phyloP scores from a whole-genome alignment of 2,888 invertebrate genomes.

The Acheta domesticus region DNA sequence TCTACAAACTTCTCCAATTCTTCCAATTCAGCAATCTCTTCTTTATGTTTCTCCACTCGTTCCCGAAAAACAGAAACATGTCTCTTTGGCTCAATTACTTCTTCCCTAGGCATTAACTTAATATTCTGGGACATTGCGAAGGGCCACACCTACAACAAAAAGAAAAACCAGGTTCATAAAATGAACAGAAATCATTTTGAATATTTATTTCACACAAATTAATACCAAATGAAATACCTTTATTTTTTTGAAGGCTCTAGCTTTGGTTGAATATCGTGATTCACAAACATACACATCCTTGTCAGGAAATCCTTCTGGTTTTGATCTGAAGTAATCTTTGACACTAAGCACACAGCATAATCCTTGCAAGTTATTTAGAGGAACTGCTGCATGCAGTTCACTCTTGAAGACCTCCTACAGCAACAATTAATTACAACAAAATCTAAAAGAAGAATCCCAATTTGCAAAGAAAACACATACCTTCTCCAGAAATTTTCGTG shows the following conservation, averaged over 20 bases:
- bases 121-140: conserved; percentile 64
- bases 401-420: conserved; percentile 87
- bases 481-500: conserved; percentile 91
- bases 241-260: conserved; percentile 89
- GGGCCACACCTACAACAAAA: conserved; percentile 48
- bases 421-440: neutral
- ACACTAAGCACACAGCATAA: conserved; percentile 92
- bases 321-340: conserved; percentile 87
- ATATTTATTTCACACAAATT: too few species aligned
- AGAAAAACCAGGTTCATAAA: conserved; percentile 11
- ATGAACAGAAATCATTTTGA: neutral
- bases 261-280: conserved; percentile 83
- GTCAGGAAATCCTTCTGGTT: conserved; percentile 81
- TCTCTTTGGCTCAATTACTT: conserved; percentile 76
- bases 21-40: conserved; percentile 80
- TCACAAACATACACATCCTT: conserved; percentile 97
- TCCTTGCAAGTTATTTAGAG: conserved; percentile 79
- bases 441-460: neutral
- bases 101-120: conserved; percentile 64
- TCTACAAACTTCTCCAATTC: conserved; percentile 77
- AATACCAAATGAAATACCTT: conserved; percentile 51
- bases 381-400: conserved; percentile 78
- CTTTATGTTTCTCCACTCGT: conserved; percentile 83
- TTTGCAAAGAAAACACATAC: conserved; percentile 34
- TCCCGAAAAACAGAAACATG: conserved; percentile 93